phyloP scores from a whole-genome alignment of 2,888 invertebrate genomes.

The Lycaena phlaeas region DNA sequence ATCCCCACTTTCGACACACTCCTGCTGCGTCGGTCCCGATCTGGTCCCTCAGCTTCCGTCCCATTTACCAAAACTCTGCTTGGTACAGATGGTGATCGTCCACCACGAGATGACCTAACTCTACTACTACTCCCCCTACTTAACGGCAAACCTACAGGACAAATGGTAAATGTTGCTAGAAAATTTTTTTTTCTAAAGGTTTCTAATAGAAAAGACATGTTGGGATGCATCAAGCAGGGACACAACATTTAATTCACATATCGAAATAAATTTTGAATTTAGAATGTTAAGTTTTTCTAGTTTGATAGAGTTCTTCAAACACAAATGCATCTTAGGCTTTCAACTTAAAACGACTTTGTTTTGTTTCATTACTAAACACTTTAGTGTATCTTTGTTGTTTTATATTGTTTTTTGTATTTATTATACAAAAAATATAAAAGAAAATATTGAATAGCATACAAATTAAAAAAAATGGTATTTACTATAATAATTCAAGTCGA shows the following conservation, averaged over 20 bases:
- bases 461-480: too few relatives aligned
- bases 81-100: conserved; percentile 59
- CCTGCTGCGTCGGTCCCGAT: conserved; percentile 56
- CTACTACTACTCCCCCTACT: conserved; percentile 75
- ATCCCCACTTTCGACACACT: conserved; percentile 69
- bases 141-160: conserved; percentile 76
- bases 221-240: conserved; percentile 58
- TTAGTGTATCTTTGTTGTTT: too few relatives aligned
- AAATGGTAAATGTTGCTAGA: conserved; percentile 34
- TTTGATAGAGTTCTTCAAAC: neutral
- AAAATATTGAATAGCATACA: too few relatives aligned
- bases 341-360: neutral
- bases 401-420: too few relatives aligned
- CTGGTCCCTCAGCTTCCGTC: conserved; percentile 37
- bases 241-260: conserved; percentile 23
- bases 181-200: conserved; percentile 19
- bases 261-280: neutral
- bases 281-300: neutral
- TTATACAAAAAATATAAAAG: too few relatives aligned
- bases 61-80: conserved; percentile 39
- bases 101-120: conserved; percentile 68
- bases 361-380: too few relatives aligned
- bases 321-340: neutral
- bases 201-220: conserved; percentile 16
- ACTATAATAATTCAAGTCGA: too few relatives aligned